phyloP scores from a whole-genome alignment of 2,888 invertebrate species.

The Aethes cnicana region DNA sequence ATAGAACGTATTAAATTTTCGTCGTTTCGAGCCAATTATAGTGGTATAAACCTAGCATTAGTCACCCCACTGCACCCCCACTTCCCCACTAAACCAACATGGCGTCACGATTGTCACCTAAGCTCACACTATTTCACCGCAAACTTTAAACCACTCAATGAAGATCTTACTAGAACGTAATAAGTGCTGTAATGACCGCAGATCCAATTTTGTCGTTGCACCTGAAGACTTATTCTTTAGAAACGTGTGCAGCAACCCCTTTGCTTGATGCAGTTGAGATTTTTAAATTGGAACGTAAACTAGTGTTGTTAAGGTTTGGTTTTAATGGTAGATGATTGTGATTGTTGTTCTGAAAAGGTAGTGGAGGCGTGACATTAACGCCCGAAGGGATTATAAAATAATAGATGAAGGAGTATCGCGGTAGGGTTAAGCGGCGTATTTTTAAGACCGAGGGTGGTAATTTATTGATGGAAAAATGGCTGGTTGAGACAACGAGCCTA shows the following conservation, averaged over 20 bases:
- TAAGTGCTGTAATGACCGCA: constrained; percentile 39
- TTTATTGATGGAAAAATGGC: constrained; percentile 69
- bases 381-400: constrained; percentile 72
- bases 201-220: constrained; percentile 43
- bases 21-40: constrained; percentile 73
- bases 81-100: constrained; percentile 73
- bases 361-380: constrained; percentile 79
- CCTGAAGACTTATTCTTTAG: constrained; percentile 72
- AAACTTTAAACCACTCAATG: constrained; percentile 29
- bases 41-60: constrained; percentile 74
- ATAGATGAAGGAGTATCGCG: constrained; percentile 72
- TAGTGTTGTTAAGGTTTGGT: constrained; percentile 36
- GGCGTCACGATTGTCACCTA: constrained; percentile 80
- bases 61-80: constrained; percentile 67
- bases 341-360: constrained; percentile 62
- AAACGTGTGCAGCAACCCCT: constrained; percentile 66
- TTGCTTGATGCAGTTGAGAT: constrained; percentile 42
- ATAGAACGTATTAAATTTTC: constrained; percentile 56
- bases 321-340: constrained; percentile 52
- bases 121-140: constrained; percentile 49
- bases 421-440: constrained; percentile 70
- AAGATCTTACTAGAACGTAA: constrained; percentile 39
- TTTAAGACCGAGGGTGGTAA: constrained; percentile 59
- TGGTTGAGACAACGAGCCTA: constrained; percentile 35
- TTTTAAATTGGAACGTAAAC: constrained; percentile 29